These are phyloP conservation scores for Metallyticus violacea DNA, from an alignment of 2,888 invertebrate species.

Conservation along the genomic window DNA sequence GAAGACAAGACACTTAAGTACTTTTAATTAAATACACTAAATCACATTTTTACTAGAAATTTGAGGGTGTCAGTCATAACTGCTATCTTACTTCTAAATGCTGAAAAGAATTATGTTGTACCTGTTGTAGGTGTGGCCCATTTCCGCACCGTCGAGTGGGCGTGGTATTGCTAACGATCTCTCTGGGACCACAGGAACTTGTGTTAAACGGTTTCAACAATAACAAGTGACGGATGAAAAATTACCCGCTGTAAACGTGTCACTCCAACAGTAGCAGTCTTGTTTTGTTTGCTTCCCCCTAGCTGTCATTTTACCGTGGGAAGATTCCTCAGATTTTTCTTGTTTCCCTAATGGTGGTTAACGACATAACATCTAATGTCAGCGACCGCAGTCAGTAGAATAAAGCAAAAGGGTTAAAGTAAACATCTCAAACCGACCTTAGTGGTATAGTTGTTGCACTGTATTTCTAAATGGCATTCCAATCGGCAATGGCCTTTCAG, in stretches of 20 bases:
- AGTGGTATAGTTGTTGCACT: neutral
- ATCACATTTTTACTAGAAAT: neutral
- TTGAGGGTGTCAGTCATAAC: neutral
- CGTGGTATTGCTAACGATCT: neutral
- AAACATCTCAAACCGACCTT: neutral
- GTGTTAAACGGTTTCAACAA: neutral
- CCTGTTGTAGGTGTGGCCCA: neutral
- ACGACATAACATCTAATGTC: neutral
- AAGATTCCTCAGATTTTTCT: neutral
- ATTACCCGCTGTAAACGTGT: conserved; percentile 4
- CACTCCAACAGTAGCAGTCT: neutral
- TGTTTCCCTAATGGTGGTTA: neutral
- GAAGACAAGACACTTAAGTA: too few species aligned
- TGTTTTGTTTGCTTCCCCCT: too few species aligned
- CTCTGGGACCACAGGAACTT: neutral
- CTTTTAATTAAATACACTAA: too few species aligned
- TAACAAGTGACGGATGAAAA: conserved; percentile 6
- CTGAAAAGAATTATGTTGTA: neutral
- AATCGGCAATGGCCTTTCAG: too few species aligned
- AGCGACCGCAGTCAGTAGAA: neutral
- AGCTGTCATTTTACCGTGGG: neutral
- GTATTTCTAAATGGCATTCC: too few species aligned
- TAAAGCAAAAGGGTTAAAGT: neutral
- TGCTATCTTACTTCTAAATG: too few species aligned
- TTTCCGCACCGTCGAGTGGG: neutral